A percentile compares a stretch with the other conserved stretches of the same genome.
These are phyloP conservation scores for Aphaenogaster floridana DNA, from an alignment of 1,140 invertebrate genomes.

Conservation along the genomic window DNA sequence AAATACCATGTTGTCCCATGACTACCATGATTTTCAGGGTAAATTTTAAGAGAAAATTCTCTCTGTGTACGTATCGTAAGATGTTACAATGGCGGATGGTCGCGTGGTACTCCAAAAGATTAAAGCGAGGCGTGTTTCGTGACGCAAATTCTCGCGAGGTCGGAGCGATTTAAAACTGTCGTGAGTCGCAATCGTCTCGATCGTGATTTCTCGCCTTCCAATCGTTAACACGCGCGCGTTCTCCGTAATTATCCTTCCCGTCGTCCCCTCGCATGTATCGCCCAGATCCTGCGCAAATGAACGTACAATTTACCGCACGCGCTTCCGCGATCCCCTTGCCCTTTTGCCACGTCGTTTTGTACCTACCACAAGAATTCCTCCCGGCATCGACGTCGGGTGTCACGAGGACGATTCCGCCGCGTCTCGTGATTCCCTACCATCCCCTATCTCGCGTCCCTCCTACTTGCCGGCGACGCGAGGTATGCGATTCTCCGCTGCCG, in stretches of 20 bases:
- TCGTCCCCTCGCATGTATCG: conserved; percentile 18
- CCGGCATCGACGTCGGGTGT: conserved; percentile 69
- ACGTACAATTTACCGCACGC: conserved; percentile 76
- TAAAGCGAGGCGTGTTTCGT: conserved; percentile 22
- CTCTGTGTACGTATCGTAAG: background rate
- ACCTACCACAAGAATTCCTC: conserved; percentile 55
- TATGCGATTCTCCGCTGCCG: conserved; percentile 78
- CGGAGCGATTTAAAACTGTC: conserved; percentile 27
- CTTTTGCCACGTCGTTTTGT: conserved; percentile 33
- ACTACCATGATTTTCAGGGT: too few relatives aligned
- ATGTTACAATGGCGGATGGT: background rate
- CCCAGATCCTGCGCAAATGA: conserved; percentile 64
- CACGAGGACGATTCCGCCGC: conserved; percentile 68
- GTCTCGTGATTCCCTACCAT: background rate
- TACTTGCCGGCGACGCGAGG: conserved; percentile 71
- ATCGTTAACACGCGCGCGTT: conserved; percentile 49
- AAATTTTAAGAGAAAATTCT: too few relatives aligned
- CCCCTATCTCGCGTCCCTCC: conserved; percentile 3
- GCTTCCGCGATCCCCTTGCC: conserved; percentile 42
- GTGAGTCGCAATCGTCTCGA: conserved; percentile 13
- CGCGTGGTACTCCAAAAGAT: background rate
- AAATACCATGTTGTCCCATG: too few relatives aligned
- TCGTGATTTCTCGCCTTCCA: conserved; percentile 57
- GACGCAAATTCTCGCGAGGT: conserved; percentile 3
- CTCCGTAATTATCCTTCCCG: conserved; percentile 45